Evolutionary conservation across 1,140 invertebrate genomes (phyloP).

Genomic region (Camponotus pennsylvanicus): DNA sequence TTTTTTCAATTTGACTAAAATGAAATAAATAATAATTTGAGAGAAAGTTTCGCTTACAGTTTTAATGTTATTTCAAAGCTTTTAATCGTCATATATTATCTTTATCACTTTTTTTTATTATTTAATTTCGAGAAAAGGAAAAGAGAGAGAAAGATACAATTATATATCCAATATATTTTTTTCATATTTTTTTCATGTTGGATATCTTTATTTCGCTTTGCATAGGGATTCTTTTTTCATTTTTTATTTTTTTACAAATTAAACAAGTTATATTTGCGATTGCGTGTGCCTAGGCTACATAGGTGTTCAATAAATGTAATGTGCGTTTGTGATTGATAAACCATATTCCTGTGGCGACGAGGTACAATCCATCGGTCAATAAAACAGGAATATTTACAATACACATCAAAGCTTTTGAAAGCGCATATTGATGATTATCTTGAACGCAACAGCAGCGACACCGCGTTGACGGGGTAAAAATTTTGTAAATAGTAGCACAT

Average conservation of each 20-base stretch:
- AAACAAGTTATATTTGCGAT: neutral
- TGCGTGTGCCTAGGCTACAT: neutral
- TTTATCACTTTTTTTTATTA: neutral
- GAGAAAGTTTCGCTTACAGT: too few species aligned
- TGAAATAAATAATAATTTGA: too few species aligned
- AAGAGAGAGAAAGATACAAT: neutral
- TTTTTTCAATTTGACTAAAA: neutral
- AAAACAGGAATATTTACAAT: conserved; percentile 53
- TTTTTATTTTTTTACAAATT: conserved; percentile 7
- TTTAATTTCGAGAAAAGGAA: neutral
- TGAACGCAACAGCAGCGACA: conserved; percentile 34
- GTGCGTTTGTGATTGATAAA: conserved; percentile 50
- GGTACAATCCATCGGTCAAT: conserved; percentile 30
- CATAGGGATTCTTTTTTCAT: neutral
- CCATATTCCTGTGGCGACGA: conserved; percentile 21
- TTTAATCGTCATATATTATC: neutral
- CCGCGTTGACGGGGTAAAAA: conserved; percentile 11
- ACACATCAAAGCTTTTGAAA: conserved; percentile 41
- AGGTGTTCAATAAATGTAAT: conserved; percentile 47
- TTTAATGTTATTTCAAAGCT: too few species aligned
- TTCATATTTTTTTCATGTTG: neutral
- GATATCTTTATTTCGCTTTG: conserved; percentile 3
- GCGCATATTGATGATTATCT: conserved; percentile 48
- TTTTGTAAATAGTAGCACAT: conserved; percentile 23
- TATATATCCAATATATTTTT: neutral